Conservation (phyloP, 2,797 vertebrate species). For the Sebastes goodei region DNA sequence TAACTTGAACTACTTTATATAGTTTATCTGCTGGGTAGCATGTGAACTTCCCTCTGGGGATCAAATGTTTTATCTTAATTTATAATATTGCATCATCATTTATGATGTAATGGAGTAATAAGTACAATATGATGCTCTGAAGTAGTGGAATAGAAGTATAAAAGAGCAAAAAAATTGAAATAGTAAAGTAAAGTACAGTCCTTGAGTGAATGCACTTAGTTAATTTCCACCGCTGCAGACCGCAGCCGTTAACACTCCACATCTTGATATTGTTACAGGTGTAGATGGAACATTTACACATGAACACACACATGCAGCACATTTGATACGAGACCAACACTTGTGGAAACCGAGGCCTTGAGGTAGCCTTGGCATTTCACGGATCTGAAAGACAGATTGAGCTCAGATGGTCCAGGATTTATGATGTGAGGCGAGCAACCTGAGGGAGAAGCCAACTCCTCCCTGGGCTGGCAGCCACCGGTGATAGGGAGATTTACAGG, state of each 20-base stretch:
- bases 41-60: not conserved
- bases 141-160: not conserved
- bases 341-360: conserved; percentile 48
- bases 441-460: conserved; percentile 62
- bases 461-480: conserved; percentile 42
- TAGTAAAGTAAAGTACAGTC: not conserved
- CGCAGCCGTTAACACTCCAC: not conserved
- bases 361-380: conserved; percentile 65
- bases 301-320: not conserved
- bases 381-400: conserved; percentile 63
- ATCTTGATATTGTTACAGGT: conserved; percentile 27
- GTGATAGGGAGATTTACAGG: conserved; percentile 64
- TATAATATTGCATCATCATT: not conserved
- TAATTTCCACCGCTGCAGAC: not conserved
- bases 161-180: not conserved
- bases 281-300: conserved; percentile 10
- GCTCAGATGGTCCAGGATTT: conserved; percentile 68
- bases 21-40: not conserved
- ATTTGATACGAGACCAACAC: conserved; percentile 50
- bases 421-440: conserved; percentile 57
- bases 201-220: not conserved
- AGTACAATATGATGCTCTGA: not conserved
- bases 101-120: not conserved
- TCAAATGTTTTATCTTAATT: not conserved
- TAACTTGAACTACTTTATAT: not conserved